Evolutionary conservation across 2,888 invertebrate genomes (phyloP).

Genomic region (Leptinotarsa peninsularis): DNA sequence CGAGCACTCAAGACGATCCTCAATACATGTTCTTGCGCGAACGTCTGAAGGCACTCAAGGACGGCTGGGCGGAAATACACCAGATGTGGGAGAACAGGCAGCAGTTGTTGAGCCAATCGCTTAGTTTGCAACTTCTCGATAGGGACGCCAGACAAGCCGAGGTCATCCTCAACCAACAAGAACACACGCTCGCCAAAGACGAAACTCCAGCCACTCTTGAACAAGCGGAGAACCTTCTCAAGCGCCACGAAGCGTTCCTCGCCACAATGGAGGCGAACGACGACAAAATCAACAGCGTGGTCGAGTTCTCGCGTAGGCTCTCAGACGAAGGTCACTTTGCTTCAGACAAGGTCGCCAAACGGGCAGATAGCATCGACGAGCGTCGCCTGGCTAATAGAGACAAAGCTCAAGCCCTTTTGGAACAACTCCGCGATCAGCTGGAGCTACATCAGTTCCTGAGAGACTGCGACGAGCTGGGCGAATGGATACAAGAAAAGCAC

Average conservation of each 20-base stretch:
- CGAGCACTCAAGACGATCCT: conserved; percentile 92
- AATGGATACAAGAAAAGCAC: conserved; percentile 99
- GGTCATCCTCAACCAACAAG: conserved; percentile 97
- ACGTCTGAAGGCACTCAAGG: conserved; percentile 95
- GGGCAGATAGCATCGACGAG: conserved; percentile 94
- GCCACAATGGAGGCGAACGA: conserved; percentile 99
- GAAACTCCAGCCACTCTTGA: conserved; percentile 94
- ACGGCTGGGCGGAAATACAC: conserved; percentile 98
- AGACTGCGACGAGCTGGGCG: conserved; percentile 95
- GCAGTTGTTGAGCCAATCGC: conserved; percentile 91
- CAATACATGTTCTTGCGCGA: conserved; percentile 99
- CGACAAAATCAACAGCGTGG: conserved; percentile 97
- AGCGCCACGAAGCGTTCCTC: conserved; percentile 98
- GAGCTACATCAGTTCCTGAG: conserved; percentile 96
- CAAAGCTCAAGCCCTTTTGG: conserved; percentile 90
- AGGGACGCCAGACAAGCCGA: conserved; percentile 98
- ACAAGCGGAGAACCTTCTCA: conserved; percentile 96
- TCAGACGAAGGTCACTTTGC: conserved; percentile 96
- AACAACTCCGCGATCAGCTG: conserved; percentile 92
- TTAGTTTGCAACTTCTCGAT: conserved; percentile 95
- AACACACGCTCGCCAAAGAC: conserved; percentile 96
- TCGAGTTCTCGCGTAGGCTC: conserved; percentile 91
- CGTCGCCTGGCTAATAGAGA: conserved; percentile 90
- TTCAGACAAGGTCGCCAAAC: conserved; percentile 94
- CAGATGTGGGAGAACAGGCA: conserved; percentile 99